Conservation (phyloP, 2,113 vertebrate genomes). For the Probosciger aterrimus region DNA sequence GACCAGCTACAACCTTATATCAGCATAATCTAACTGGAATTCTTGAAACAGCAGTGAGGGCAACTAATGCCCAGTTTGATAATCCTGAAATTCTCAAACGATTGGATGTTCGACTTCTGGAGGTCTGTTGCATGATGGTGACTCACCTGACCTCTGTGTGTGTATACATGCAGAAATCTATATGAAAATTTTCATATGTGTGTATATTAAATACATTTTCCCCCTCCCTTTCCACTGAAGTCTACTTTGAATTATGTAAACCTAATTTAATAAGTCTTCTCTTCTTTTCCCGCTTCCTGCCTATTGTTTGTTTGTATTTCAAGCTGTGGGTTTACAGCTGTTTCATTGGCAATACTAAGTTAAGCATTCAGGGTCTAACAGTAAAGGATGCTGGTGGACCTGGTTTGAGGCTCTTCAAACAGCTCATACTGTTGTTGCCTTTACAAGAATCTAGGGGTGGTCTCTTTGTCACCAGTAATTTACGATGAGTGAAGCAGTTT, state of each 20-base stretch:
- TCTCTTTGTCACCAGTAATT: not conserved
- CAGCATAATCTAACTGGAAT: slow-evolving; percentile 98
- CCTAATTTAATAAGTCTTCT: not conserved
- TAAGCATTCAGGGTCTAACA: not conserved
- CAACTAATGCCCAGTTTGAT: slow-evolving; percentile 97
- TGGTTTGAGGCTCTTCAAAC: not conserved
- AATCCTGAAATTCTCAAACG: slow-evolving; percentile 93
- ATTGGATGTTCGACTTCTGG: slow-evolving; percentile 92
- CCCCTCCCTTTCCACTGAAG: not conserved
- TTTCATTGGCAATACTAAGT: not conserved
- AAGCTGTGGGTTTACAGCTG: not conserved
- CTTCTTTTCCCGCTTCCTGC: not conserved
- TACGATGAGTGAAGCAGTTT: not conserved
- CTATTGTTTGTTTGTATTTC: not conserved
- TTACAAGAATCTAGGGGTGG: not conserved
- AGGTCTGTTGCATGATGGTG: slow-evolving; percentile 74
- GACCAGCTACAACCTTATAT: slow-evolving; percentile 94
- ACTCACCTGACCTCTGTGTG: not conserved
- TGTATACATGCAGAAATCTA: not conserved
- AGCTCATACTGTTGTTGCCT: not conserved
- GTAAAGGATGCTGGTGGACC: not conserved
- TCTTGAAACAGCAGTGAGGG: slow-evolving; percentile 92
- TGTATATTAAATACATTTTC: not conserved
- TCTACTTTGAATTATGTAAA: not conserved
- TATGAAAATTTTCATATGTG: not conserved